A percentile compares a stretch with the other conserved stretches of the same genome.
Conservation (phyloP, 2,888 invertebrate genomes). For the Kuschelorhynchus macadamiae region DNA sequence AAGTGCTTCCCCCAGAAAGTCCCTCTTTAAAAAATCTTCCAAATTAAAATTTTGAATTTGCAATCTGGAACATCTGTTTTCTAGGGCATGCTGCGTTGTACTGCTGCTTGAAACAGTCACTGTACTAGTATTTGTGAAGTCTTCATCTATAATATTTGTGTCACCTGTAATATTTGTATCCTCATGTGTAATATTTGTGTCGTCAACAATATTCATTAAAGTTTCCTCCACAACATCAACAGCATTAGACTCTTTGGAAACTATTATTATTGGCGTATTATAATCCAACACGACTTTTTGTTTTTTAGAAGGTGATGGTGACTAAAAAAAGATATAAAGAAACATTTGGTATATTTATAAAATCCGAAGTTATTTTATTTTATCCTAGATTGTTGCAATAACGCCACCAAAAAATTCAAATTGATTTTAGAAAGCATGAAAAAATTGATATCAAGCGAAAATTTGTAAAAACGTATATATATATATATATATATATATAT, state of each 20-base stretch:
- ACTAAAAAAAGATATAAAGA: not conserved
- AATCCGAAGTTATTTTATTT: too few relatives aligned
- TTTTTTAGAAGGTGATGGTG: conserved; percentile 4
- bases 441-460: too few relatives aligned
- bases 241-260: not conserved
- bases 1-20: conserved; percentile 14
- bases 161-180: not conserved
- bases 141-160: not conserved
- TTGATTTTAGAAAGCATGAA: too few relatives aligned
- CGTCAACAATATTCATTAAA: conserved; percentile 1
- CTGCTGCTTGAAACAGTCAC: conserved; percentile 18
- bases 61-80: conserved; percentile 5
- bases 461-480: too few relatives aligned
- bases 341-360: too few relatives aligned
- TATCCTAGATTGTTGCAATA: too few relatives aligned
- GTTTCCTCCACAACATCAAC: not conserved
- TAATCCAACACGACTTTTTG: conserved; percentile 3
- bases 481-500: too few relatives aligned
- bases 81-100: conserved; percentile 9
- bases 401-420: too few relatives aligned
- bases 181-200: not conserved
- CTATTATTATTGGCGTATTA: conserved; percentile 4
- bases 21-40: conserved; percentile 4
- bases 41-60: conserved; percentile 13
- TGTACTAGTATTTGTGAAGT: conserved; percentile 3